phyloP scores from a whole-genome alignment of 2,797 vertebrate species.

The Capromys pilorides region DNA sequence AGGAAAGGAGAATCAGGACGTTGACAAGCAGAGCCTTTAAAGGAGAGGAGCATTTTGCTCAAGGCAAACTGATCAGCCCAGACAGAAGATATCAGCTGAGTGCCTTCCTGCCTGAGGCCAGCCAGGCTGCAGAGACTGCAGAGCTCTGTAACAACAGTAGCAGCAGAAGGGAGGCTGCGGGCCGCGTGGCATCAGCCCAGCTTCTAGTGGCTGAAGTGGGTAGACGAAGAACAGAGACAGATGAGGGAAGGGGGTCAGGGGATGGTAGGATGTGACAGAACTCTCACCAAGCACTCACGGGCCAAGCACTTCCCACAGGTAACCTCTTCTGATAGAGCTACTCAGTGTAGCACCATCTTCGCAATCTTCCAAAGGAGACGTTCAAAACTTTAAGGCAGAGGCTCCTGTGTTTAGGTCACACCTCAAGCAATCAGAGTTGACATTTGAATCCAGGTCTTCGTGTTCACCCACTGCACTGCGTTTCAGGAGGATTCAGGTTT shows the following conservation, averaged over 20 bases:
- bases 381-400: neutral
- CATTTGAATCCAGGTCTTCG: neutral
- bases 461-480: fast-evolving
- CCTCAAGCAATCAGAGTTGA: neutral
- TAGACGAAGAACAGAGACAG: neutral
- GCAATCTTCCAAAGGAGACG: neutral
- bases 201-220: too few species aligned
- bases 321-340: neutral
- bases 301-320: neutral
- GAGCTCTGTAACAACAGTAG: neutral
- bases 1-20: neutral
- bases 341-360: neutral
- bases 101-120: neutral
- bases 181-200: neutral
- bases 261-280: neutral
- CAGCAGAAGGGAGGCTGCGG: neutral
- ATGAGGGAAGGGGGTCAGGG: neutral
- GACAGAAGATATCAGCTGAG: too few species aligned
- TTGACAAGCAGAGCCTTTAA: neutral
- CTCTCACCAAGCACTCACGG: neutral
- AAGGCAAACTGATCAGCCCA: neutral
- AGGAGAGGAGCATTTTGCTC: neutral
- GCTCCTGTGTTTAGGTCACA: neutral
- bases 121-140: neutral
- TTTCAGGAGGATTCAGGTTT: neutral